Percentiles rank a stretch among this genome's conserved stretches.
These are phyloP conservation scores for Xerus rutilus DNA, from an alignment of 2,797 vertebrate species.

Conservation along the genomic window DNA sequence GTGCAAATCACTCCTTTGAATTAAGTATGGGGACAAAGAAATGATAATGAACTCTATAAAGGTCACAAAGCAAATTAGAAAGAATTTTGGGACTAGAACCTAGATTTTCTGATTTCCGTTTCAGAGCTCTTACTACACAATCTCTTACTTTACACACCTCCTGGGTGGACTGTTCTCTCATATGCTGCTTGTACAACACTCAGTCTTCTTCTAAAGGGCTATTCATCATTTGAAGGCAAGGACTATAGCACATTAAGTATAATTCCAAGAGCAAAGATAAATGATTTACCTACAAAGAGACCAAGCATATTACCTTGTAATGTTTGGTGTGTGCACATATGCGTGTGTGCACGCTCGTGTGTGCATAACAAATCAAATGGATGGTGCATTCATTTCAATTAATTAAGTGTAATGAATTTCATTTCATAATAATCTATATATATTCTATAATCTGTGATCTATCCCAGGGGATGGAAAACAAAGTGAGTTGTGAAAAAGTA, in stretches of 20 bases:
- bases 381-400: slow-evolving; percentile 19
- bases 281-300: background rate
- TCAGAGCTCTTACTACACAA: slow-evolving; percentile 31
- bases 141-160: background rate
- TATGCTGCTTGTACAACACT: background rate
- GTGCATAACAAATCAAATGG: background rate
- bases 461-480: background rate
- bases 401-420: slow-evolving; percentile 5
- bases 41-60: slow-evolving; percentile 66
- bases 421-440: background rate
- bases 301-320: background rate
- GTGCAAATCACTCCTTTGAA: slow-evolving; percentile 36
- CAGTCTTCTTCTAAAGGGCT: background rate
- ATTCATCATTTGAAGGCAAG: background rate
- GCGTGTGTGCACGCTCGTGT: too few species aligned
- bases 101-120: slow-evolving; percentile 43
- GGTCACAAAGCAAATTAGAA: slow-evolving; percentile 54
- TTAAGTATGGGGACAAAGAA: slow-evolving; percentile 41
- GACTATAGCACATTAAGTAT: background rate
- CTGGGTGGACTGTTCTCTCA: background rate
- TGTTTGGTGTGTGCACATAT: background rate
- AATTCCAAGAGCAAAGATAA: slow-evolving; percentile 17
- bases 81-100: slow-evolving; percentile 41
- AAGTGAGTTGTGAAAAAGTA: background rate
- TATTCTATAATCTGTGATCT: background rate